These are phyloP conservation scores for Osedax fenrisi DNA, from an alignment of 2,888 invertebrate genomes.

Conservation along the genomic window DNA sequence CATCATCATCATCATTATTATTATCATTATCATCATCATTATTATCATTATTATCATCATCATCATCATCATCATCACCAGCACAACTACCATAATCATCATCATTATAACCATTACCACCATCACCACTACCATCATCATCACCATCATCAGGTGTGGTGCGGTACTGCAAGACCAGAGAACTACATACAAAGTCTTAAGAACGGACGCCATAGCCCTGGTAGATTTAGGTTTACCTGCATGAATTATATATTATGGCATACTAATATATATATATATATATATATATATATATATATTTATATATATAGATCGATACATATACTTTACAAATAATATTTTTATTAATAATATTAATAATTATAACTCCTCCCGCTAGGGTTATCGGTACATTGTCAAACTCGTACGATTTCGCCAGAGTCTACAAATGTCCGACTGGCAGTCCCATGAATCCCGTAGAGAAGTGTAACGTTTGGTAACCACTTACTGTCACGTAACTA, in stretches of 20 bases:
- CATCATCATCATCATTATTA: too few relatives aligned
- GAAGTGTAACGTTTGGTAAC: background rate
- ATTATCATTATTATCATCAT: too few relatives aligned
- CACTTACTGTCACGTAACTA: too few relatives aligned
- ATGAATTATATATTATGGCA: background rate
- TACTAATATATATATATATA: background rate
- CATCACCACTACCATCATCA: too few relatives aligned
- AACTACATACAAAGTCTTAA: slow-evolving; percentile 73
- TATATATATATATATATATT: background rate
- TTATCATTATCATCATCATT: too few relatives aligned
- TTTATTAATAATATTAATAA: background rate
- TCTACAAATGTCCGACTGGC: background rate
- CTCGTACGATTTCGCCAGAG: background rate
- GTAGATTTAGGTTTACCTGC: slow-evolving; percentile 56
- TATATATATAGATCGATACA: too few relatives aligned
- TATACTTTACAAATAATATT: background rate
- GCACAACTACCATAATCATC: too few relatives aligned
- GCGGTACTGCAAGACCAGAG: slow-evolving; percentile 63
- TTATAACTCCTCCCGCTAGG: too few relatives aligned
- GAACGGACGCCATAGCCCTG: slow-evolving; percentile 81
- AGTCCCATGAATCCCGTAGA: background rate
- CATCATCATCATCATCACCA: too few relatives aligned
- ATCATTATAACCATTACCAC: too few relatives aligned
- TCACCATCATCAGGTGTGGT: slow-evolving; percentile 61
- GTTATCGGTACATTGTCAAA: background rate